These are phyloP conservation scores for Vombatus ursinus DNA, from an alignment of 2,113 vertebrate species.

Conservation along the genomic window DNA sequence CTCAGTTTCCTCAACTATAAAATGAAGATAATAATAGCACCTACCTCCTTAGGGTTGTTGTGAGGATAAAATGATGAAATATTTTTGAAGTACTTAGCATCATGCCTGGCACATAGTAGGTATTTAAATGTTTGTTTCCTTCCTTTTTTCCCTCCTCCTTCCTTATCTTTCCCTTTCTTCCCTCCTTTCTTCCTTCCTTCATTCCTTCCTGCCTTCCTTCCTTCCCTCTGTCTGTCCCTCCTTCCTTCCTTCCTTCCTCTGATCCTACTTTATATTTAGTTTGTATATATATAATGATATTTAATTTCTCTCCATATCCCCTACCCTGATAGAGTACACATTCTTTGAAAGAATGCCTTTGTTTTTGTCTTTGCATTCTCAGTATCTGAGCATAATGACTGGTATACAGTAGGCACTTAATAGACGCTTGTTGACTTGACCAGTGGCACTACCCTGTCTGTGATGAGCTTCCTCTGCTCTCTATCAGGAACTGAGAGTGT, in stretches of 20 bases:
- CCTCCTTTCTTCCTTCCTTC: too few species aligned
- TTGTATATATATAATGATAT: neutral
- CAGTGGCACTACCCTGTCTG: neutral
- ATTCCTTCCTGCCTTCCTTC: too few species aligned
- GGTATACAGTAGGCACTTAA: neutral
- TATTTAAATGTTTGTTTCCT: too few species aligned
- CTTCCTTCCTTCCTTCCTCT: neutral
- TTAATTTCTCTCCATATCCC: neutral
- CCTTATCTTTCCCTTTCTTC: too few species aligned
- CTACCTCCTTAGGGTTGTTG: neutral
- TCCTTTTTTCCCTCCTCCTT: too few species aligned
- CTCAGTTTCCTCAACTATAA: neutral
- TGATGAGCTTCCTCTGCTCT: neutral
- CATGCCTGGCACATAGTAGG: neutral
- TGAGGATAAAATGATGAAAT: neutral
- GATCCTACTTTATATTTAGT: neutral
- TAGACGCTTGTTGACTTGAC: neutral
- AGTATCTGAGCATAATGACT: neutral
- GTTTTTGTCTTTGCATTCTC: neutral
- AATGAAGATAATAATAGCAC: neutral
- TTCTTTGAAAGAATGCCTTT: neutral
- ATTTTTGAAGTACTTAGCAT: neutral
- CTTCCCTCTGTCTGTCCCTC: too few species aligned
- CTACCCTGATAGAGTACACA: neutral
- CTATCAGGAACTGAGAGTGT: neutral